Evolutionary conservation across 2,797 vertebrate species (phyloP), one percentile per base, ranked within the genome.

Genomic region (Sphenodon punctatus): DNA sequence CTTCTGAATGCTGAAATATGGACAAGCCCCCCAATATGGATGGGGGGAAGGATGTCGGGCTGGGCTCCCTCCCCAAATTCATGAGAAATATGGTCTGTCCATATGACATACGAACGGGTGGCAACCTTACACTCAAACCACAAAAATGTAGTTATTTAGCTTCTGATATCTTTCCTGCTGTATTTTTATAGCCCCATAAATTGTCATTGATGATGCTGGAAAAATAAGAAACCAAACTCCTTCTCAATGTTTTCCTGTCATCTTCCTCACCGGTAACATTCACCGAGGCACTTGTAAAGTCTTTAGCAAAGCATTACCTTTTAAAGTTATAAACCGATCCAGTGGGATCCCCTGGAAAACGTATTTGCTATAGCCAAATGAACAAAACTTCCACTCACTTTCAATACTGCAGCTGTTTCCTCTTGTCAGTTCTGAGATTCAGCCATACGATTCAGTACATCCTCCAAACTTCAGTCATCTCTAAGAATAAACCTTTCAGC

Each of bases 401-500:
- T 34, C 10, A 1, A 78, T 23, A 63, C 72, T 69, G 7, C 93
- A 92, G 93, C 94, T 93, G 90, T 87, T 89, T 25, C 25, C n/a
- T 71, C 59, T 48, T 34, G 0, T 91, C 89, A 92, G 76, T 16
- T 42, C 74, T n/a, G 56, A 3, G 6, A 76, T 64, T 72, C 34
- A 2, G 65, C 77, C 73, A 12, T 27, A 2, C 56, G n/a, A 27
- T 38, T 1, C 67, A 3, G 84, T 3, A 13, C 64, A 58, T 68
- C 2, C 93, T 84, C 67, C 55, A 5, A 48, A 2, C 48, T 81
- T 89, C 41, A 30, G 82, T 94, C 96, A 95, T 90, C n/a, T 88
- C 95, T 75, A 80, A 94, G 94, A 96, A 96, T 96, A 96, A 95
- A 93, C 87, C 80, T 55, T 41, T 68, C 45, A 41, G 25, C 89